phyloP scores from a whole-genome alignment of 2,888 invertebrate species.

The Drepanosiphum platanoidis region DNA sequence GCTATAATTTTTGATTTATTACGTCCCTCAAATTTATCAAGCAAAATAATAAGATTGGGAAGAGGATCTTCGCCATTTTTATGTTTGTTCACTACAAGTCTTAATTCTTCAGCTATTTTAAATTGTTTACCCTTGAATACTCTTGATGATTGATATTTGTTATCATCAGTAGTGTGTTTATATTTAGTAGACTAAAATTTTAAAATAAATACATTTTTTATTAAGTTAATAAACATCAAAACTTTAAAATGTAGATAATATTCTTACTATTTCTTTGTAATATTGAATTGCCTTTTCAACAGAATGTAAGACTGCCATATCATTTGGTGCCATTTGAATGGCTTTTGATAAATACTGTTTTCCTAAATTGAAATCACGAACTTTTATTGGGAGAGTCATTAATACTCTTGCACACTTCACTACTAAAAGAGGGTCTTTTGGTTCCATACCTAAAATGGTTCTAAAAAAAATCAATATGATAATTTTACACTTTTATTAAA shows the following conservation, averaged over 20 bases:
- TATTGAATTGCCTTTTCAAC: constrained; percentile 13
- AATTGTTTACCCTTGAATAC: background rate
- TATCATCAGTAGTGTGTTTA: background rate
- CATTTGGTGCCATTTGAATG: constrained; percentile 43
- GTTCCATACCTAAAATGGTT: constrained; percentile 25
- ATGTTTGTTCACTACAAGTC: background rate
- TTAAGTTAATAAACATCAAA: background rate
- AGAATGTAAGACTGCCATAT: constrained; percentile 10
- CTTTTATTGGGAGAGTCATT: constrained; percentile 50
- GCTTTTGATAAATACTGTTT: constrained; percentile 43
- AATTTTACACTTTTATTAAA: background rate
- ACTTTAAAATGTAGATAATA: background rate
- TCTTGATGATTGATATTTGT: background rate
- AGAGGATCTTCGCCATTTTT: constrained; percentile 30
- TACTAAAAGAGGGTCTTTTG: constrained; percentile 49
- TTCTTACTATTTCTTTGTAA: constrained; percentile 21
- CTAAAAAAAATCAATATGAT: constrained; percentile 10
- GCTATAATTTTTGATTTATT: constrained; percentile 29
- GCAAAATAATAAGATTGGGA: background rate
- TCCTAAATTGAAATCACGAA: constrained; percentile 50
- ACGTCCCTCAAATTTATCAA: background rate
- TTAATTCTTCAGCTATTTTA: background rate
- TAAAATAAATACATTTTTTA: background rate
- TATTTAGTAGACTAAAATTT: constrained; percentile 6
- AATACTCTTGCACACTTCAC: constrained; percentile 21